Evolutionary conservation across 2,113 vertebrate genomes (phyloP).

Genomic region (Himantopus leucocephalus): DNA sequence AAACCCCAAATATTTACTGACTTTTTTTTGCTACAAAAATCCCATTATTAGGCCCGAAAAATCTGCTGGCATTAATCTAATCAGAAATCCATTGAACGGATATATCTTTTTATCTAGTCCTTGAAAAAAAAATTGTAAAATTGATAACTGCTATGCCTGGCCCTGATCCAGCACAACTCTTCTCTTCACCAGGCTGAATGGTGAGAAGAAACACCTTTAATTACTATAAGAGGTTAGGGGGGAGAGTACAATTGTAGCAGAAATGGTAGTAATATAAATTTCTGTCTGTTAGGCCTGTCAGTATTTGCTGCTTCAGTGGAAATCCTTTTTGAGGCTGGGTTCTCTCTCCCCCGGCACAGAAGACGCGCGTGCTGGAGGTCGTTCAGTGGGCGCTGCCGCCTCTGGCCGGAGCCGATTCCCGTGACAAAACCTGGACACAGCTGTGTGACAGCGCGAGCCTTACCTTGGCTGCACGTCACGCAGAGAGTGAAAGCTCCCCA

Average conservation of each 20-base stretch:
- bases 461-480: background rate
- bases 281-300: background rate
- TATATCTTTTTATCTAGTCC: background rate
- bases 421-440: background rate
- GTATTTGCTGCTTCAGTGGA: background rate
- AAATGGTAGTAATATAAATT: background rate
- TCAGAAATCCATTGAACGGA: background rate
- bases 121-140: background rate
- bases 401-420: fast-evolving
- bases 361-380: background rate
- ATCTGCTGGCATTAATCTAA: background rate
- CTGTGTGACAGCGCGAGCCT: background rate
- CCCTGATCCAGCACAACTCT: background rate
- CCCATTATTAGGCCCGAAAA: background rate
- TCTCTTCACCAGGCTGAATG: background rate
- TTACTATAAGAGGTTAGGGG: background rate
- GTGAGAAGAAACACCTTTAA: background rate
- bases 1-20: background rate
- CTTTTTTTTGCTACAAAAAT: background rate
- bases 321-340: background rate
- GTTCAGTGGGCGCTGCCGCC: fast-evolving
- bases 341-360: background rate
- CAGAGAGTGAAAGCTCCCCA: background rate
- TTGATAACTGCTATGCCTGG: background rate
- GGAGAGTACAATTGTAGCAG: background rate